Evolutionary conservation across 2,113 vertebrate genomes (phyloP).

Genomic region (Agapornis roseicollis): DNA sequence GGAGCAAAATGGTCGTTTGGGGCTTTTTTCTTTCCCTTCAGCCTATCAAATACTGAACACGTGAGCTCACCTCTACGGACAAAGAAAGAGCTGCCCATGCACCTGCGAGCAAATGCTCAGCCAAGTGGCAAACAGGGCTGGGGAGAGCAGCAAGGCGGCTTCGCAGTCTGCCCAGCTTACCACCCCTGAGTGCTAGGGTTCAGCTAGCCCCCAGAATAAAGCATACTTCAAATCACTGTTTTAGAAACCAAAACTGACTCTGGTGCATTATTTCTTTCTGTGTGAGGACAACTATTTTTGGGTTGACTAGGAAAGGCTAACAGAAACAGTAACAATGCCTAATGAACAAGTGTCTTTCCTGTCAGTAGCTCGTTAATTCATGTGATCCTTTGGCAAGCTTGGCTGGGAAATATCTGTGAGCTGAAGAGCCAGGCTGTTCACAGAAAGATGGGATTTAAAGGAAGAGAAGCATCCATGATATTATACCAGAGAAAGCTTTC

Average conservation of each 20-base stretch:
- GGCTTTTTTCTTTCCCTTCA: neutral
- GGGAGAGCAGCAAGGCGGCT: neutral
- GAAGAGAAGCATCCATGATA: rapidly evolving
- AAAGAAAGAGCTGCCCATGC: neutral
- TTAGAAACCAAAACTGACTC: neutral
- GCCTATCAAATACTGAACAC: neutral
- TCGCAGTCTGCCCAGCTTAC: neutral
- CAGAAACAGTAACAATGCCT: constrained; percentile 5
- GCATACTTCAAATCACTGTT: neutral
- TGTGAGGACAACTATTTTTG: neutral
- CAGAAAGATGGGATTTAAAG: neutral
- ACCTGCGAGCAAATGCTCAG: neutral
- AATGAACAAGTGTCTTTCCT: constrained; percentile 25
- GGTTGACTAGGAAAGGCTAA: constrained; percentile 8
- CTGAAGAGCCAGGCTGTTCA: neutral
- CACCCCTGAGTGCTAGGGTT: neutral
- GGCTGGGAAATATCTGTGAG: neutral
- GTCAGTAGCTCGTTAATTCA: constrained; percentile 27
- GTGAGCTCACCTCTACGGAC: neutral
- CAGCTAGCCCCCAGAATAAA: neutral
- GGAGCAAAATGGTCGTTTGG: neutral
- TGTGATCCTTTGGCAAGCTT: neutral
- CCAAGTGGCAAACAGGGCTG: neutral
- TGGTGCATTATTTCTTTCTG: neutral
- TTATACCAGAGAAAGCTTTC: neutral